Evolutionary conservation across 2,888 invertebrate species (phyloP).

Genomic region (Gonocerus acuteangulatus): DNA sequence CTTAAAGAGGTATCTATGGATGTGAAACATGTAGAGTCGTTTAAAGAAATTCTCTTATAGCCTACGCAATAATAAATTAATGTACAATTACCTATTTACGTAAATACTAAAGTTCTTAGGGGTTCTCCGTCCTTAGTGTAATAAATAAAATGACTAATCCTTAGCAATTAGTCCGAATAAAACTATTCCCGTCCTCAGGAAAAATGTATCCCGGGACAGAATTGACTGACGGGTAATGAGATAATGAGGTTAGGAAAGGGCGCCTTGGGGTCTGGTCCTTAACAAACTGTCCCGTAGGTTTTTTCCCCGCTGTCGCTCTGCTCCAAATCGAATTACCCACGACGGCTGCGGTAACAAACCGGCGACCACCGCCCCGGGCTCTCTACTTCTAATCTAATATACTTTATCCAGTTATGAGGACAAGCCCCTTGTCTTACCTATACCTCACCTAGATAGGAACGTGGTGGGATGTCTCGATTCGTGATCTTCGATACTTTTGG

Average conservation of each 20-base stretch:
- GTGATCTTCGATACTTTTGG: no score
- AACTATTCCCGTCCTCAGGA: no score
- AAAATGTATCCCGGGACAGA: neutral
- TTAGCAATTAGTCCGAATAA: no score
- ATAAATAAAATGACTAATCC: no score
- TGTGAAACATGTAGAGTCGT: no score
- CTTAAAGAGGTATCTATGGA: no score
- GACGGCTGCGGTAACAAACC: neutral
- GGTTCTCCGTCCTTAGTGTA: no score
- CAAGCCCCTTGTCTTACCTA: neutral
- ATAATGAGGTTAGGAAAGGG: constrained; percentile 17
- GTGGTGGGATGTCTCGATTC: no score
- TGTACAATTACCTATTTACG: no score
- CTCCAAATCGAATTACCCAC: constrained; percentile 16
- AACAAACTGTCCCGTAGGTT: constrained; percentile 24
- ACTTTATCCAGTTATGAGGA: neutral
- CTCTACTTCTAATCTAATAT: neutral
- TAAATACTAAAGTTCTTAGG: no score
- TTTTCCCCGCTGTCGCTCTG: constrained; percentile 12
- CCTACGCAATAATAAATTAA: no score
- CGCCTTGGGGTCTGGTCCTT: neutral
- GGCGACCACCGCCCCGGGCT: neutral
- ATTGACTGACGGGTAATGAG: constrained; percentile 16
- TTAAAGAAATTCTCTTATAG: no score
- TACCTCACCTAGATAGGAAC: neutral